Base-by-base conservation (phyloP, 2,797 vertebrate species). In the Martes flavigula region DNA sequence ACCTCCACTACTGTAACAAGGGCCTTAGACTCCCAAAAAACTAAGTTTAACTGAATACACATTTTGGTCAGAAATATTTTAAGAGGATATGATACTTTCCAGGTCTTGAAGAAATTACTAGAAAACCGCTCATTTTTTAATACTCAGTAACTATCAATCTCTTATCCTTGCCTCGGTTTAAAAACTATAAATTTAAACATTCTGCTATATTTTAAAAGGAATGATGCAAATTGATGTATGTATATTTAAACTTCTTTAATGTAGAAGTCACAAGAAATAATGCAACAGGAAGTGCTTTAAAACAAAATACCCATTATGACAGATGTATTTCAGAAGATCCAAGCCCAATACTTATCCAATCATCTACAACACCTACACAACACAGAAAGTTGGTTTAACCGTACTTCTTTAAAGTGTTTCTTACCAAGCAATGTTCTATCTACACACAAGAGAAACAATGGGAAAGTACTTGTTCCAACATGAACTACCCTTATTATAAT, bases 381-480 rank as follows among this genome's bases (percentile, higher is more conserved):
- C 79, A 78, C 30, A 73, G 43, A 84, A 94, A 94, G 54, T 40
- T 51, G 17, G 90, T 79, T 35, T 90, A 86, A 97, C 96, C 81
- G 58, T 66, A 87, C 38, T 95, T 83, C 87, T 89, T 72, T 79
- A 46, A 90, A 83, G 43, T 54, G 43, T 92, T 96, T 70, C 78
- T 89, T 91, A 94, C 93, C 66, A 82, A 97, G 62, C 68, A 78
- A 96, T 70, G n/a, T 85, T 95, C 86, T 92, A 54, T 68, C 79
- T 48, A 85, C 8, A 96, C n/a, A 96, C 92, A 96, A 18, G 85
- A 96, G 20, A 90, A 97, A 96, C 96, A 94, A 90, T 40, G 38
- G 58, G 32, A 93, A 92, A 92, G 38, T 64, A 87, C 85, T 77
- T 82, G 92, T 94, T 96, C 73, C 73, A 92, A 97, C 72, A 95